phyloP scores from a whole-genome alignment of 2,888 invertebrate genomes.

The Gymnocheta viridis region DNA sequence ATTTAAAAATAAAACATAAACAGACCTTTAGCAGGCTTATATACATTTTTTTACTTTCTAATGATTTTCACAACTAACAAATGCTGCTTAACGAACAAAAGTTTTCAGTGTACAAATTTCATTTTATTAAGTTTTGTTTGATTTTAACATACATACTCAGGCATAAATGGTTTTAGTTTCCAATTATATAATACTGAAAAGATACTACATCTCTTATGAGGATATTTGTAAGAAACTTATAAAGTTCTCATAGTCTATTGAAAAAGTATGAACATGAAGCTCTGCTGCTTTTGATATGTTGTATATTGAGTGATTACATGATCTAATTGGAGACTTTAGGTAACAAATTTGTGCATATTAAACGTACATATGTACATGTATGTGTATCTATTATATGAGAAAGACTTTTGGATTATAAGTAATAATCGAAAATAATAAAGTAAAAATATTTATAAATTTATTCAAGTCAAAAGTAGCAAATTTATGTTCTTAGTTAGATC shows the following conservation, averaged over 20 bases:
- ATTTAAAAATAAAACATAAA: neutral
- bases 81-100: constrained; percentile 46
- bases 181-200: neutral
- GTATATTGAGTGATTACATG: constrained; percentile 42
- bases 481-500: too few species aligned
- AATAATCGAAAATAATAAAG: constrained; percentile 12
- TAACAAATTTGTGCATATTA: constrained; percentile 33
- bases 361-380: neutral
- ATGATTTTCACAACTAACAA: constrained; percentile 39
- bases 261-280: neutral
- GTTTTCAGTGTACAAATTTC: constrained; percentile 23
- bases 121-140: neutral
- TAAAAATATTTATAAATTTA: too few species aligned
- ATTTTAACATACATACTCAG: neutral
- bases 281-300: neutral
- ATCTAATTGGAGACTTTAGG: constrained; percentile 53
- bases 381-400: neutral
- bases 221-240: neutral
- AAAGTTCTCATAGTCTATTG: constrained; percentile 1
- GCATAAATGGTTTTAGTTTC: neutral
- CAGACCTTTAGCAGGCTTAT: constrained; percentile 23
- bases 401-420: neutral
- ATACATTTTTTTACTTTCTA: neutral
- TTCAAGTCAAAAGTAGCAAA: too few species aligned
- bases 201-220: neutral